phyloP scores from a whole-genome alignment of 1,140 invertebrate species.

The Lucilia sericata region DNA sequence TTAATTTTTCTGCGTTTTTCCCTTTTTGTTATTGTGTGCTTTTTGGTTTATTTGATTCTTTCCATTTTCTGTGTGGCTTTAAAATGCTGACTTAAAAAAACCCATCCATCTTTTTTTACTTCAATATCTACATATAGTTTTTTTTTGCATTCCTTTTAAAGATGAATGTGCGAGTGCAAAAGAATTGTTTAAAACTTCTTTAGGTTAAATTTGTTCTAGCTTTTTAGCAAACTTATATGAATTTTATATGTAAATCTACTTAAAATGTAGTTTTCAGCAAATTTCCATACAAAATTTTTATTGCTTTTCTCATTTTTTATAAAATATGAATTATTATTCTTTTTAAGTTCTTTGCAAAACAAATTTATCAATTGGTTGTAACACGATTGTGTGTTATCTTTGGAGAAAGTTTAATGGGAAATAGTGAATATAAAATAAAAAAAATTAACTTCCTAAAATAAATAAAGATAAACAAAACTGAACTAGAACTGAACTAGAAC shows the following conservation, averaged over 20 bases:
- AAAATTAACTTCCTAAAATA: no score
- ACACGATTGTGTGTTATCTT: neutral
- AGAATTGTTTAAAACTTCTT: slow-evolving; percentile 1
- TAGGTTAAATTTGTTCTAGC: neutral
- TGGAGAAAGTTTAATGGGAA: neutral
- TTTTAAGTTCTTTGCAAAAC: neutral
- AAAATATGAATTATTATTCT: neutral
- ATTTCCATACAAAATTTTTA: slow-evolving; percentile 14
- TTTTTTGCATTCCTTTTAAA: neutral
- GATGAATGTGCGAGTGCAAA: neutral
- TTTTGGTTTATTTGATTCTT: slow-evolving; percentile 26
- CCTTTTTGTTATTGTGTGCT: neutral
- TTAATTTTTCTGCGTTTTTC: neutral
- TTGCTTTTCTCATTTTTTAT: neutral
- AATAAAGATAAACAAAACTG: no score
- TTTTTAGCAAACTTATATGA: neutral
- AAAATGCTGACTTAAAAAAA: neutral
- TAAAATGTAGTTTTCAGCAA: neutral
- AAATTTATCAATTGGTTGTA: neutral
- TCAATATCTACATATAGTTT: neutral
- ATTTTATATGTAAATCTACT: slow-evolving; percentile 29
- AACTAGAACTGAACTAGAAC: no score
- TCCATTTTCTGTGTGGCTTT: neutral
- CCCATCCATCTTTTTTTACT: neutral
- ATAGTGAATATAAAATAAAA: no score